Evolutionary conservation across 2,888 invertebrate genomes (phyloP).

Genomic region (Salticus scenicus): DNA sequence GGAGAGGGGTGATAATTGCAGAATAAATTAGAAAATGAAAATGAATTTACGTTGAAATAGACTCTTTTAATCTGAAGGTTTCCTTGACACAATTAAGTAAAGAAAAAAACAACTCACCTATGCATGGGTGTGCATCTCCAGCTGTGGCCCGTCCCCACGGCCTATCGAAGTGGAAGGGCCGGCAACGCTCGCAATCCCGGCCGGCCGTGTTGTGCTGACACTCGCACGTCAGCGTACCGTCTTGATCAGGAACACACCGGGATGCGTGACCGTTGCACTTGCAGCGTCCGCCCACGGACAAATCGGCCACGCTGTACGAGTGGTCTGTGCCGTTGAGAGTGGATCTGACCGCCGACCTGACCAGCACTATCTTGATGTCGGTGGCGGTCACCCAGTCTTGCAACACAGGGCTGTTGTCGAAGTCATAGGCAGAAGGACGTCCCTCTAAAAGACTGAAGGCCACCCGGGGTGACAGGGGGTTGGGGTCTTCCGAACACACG

Average conservation of each 20-base stretch:
- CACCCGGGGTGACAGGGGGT: slow-evolving; percentile 81
- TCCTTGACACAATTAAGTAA: too few relatives aligned
- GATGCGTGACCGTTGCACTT: slow-evolving; percentile 86
- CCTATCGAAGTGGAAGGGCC: slow-evolving; percentile 97
- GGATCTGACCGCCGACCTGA: slow-evolving; percentile 79
- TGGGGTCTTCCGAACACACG: slow-evolving; percentile 88
- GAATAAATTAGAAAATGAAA: too few relatives aligned
- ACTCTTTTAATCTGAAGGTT: too few relatives aligned
- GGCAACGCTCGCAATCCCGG: slow-evolving; percentile 97
- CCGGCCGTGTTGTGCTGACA: slow-evolving; percentile 99
- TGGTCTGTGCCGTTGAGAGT: slow-evolving; percentile 4
- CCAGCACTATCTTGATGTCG: slow-evolving; percentile 94
- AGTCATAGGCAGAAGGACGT: slow-evolving; percentile 93
- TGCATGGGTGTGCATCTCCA: slow-evolving; percentile 97
- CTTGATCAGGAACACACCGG: slow-evolving; percentile 83
- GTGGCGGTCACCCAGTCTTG: slow-evolving; percentile 99
- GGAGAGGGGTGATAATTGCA: too few relatives aligned
- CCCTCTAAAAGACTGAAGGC: slow-evolving; percentile 98
- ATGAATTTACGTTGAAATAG: too few relatives aligned
- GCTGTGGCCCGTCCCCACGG: slow-evolving; percentile 98
- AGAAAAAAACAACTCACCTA: slow-evolving; percentile 91
- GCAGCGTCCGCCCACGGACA: slow-evolving; percentile 97
- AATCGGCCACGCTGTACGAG: slow-evolving; percentile 94
- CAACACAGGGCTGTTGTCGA: slow-evolving; percentile 96
- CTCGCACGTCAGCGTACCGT: slow-evolving; percentile 90